Conservation (phyloP, 2,888 invertebrate species). For the Archips xylosteana region DNA sequence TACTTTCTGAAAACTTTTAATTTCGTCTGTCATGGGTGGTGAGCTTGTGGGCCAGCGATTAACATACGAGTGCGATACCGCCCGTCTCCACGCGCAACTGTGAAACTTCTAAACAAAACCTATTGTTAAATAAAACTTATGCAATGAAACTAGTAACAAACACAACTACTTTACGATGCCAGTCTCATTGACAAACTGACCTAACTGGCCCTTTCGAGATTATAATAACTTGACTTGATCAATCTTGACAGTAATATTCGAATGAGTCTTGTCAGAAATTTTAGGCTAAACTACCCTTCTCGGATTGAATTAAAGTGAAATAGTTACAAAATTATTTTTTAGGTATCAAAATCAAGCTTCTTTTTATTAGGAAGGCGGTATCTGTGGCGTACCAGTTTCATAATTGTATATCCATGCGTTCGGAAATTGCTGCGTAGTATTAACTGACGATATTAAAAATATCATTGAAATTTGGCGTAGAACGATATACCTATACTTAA, state of each 20-base stretch:
- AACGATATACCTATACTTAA: too few species aligned
- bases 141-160: slow-evolving; percentile 47
- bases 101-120: slow-evolving; percentile 56
- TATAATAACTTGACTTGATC: too few species aligned
- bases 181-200: neutral
- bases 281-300: too few species aligned
- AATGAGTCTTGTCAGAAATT: neutral
- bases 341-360: too few species aligned
- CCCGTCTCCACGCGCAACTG: slow-evolving; percentile 52
- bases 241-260: neutral
- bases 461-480: too few species aligned
- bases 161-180: slow-evolving; percentile 13
- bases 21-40: slow-evolving; percentile 63
- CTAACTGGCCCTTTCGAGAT: neutral
- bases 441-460: too few species aligned
- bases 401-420: too few species aligned
- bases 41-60: slow-evolving; percentile 67
- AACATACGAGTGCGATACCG: slow-evolving; percentile 54
- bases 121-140: slow-evolving; percentile 60
- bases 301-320: too few species aligned
- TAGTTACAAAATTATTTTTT: too few species aligned
- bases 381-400: too few species aligned
- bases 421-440: too few species aligned
- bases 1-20: slow-evolving; percentile 53
- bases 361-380: too few species aligned